A percentile compares a stretch with the other conserved stretches of the same genome.
These are phyloP conservation scores for Nasonia longicornis DNA, from an alignment of 1,140 invertebrate species.

Conservation along the genomic window DNA sequence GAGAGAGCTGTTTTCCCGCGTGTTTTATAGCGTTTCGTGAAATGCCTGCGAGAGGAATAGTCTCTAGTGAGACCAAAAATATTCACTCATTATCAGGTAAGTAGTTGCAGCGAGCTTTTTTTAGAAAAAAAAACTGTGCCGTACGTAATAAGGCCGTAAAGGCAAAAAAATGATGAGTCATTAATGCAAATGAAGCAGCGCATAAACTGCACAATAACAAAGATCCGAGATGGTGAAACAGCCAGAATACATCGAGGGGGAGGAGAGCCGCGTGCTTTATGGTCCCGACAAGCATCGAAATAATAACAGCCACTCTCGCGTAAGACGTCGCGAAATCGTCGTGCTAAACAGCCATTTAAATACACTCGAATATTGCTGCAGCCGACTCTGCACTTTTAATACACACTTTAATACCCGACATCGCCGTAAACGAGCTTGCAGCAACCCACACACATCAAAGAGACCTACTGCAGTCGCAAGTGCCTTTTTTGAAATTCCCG, in stretches of 20 bases:
- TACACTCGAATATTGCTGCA: conserved; percentile 1
- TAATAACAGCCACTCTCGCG: not conserved
- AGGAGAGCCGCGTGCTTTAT: conserved; percentile 14
- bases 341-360: conserved; percentile 34
- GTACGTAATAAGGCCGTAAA: not conserved
- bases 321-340: conserved; percentile 1
- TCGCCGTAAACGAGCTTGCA: not conserved
- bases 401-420: not conserved
- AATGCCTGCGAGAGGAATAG: too few species aligned
- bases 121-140: not conserved
- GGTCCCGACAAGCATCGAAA: conserved; percentile 30
- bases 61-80: too few species aligned
- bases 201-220: conserved; percentile 20
- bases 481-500: not conserved
- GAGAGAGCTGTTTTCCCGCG: too few species aligned
- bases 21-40: too few species aligned
- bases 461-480: too few species aligned
- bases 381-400: not conserved
- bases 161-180: not conserved
- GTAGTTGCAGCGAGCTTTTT: too few species aligned
- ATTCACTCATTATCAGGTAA: too few species aligned
- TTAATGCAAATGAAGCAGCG: conserved; percentile 36
- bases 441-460: not conserved
- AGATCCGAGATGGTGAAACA: conserved; percentile 22
- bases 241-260: not conserved